Base-by-base conservation (phyloP, 2,113 vertebrate species). In the Stegastes partitus region DNA sequence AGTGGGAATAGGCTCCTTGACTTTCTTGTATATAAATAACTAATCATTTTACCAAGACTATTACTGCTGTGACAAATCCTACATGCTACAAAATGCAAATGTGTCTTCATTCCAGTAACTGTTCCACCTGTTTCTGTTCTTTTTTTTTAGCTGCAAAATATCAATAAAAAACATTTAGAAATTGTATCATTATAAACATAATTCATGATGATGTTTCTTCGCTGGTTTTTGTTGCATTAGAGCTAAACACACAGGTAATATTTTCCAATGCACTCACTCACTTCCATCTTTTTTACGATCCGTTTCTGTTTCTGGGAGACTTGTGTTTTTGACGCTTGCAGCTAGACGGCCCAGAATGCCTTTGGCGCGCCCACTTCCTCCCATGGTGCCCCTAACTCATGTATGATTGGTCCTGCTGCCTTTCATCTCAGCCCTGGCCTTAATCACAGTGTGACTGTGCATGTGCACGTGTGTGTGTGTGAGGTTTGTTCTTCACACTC, bases 361-460 rank as follows among this genome's bases (percentile, higher is more conserved):
- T 82, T 67, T 91, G 90, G 87, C 6, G 68, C 69, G 67, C 84
- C 77, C 84, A 86, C 85, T 94, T 94, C 93, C 93, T 94, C 91
- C 91, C 92, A 57, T 31, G 83, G 82, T 91, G 90, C 89, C 93
- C 71, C 47, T 91, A 93, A 95, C 92, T 93, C 90, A 87, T 79
- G 77, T 74, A 74, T 86, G 89, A 89, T 92, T 88, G 92, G 90
- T 83, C 74, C 68, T 70, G 83, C 74, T 9, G 77, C 78, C 90
- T 93, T 94, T 92, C 87, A 91, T 93, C 90, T 91, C 65, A 39
- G 74, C 79, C 82, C 61, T 91, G 76, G 77, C 83, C 79, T 86
- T 72, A 84, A 85, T 81, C 90, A 90, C 83, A 75, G 70, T 42
- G 67, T 64, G 74, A 84, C 63, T 28, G 66, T 2, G 44, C 81